Conservation (phyloP, 2,797 vertebrate genomes). For the Labroides dimidiatus region DNA sequence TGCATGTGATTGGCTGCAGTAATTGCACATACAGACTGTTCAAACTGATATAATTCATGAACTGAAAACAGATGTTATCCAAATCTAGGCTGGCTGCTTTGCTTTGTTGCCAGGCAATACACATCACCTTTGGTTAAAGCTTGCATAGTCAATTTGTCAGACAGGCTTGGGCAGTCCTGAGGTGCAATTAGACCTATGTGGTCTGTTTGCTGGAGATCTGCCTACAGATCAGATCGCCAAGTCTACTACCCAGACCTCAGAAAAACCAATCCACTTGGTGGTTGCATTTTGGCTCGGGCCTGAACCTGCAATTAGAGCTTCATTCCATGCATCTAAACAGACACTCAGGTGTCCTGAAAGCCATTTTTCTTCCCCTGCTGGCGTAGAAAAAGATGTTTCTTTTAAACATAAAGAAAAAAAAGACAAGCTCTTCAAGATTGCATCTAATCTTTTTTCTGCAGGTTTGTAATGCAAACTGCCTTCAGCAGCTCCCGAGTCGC, state of each 20-base stretch:
- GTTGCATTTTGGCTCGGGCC: slow-evolving; percentile 17
- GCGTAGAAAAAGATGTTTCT: not conserved
- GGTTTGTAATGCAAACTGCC: slow-evolving; percentile 43
- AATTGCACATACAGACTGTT: slow-evolving; percentile 68
- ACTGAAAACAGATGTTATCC: slow-evolving; percentile 74
- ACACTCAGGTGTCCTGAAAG: slow-evolving; percentile 3
- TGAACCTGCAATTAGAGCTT: slow-evolving; percentile 34
- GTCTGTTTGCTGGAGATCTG: slow-evolving; percentile 28
- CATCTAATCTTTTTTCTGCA: slow-evolving; percentile 36
- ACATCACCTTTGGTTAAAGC: slow-evolving; percentile 37
- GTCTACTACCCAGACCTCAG: slow-evolving; percentile 27
- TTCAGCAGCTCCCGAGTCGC: slow-evolving; percentile 37
- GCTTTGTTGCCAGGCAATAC: slow-evolving; percentile 65
- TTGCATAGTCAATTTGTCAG: slow-evolving; percentile 31
- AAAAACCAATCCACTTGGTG: slow-evolving; percentile 26
- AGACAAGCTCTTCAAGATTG: slow-evolving; percentile 15
- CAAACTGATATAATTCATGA: slow-evolving; percentile 71
- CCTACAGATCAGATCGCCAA: slow-evolving; percentile 30
- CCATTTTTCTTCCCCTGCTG: not conserved
- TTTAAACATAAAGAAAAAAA: slow-evolving; percentile 11
- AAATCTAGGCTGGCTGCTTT: slow-evolving; percentile 59
- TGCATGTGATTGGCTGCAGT: slow-evolving; percentile 77
- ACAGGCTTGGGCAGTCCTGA: slow-evolving; percentile 11
- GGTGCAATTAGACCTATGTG: slow-evolving; percentile 32
- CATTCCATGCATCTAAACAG: slow-evolving; percentile 12